Percentiles rank a stretch among this genome's conserved stretches.
Evolutionary conservation across 2,888 invertebrate species (phyloP).

Genomic region (Dorcus hopei): DNA sequence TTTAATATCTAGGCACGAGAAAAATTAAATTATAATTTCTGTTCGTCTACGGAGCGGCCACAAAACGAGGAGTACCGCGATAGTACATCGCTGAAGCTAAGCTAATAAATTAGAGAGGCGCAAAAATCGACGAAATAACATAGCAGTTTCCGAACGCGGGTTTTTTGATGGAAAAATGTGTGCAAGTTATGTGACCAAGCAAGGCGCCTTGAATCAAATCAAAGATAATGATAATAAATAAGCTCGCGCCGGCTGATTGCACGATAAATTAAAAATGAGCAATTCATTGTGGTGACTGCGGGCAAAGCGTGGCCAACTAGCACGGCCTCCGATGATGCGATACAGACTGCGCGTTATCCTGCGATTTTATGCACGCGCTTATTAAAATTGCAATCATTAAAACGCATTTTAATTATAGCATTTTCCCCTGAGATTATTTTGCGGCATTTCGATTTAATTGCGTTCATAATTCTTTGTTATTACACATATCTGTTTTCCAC

Average conservation of each 20-base stretch:
- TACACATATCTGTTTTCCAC: neutral
- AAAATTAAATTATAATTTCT: too few relatives aligned
- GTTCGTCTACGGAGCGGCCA: too few relatives aligned
- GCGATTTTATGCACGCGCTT: neutral
- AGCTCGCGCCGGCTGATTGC: constrained; percentile 7
- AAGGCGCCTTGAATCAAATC: constrained; percentile 22
- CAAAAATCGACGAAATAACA: neutral
- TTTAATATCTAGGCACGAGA: too few relatives aligned
- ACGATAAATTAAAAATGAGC: constrained; percentile 2
- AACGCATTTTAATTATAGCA: constrained; percentile 1
- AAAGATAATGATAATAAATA: constrained; percentile 26
- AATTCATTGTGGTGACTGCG: neutral
- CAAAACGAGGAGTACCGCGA: too few relatives aligned
- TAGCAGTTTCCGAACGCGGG: neutral
- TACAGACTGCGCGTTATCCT: neutral
- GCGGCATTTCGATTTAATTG: constrained; percentile 1
- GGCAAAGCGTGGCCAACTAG: constrained; percentile 2
- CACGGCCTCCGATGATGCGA: constrained; percentile 3
- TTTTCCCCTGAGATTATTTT: neutral
- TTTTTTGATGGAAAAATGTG: neutral
- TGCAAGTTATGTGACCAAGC: constrained; percentile 2
- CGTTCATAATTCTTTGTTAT: neutral
- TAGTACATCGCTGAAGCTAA: too few relatives aligned
- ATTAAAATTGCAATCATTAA: neutral
- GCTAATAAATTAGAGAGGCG: neutral